Evolutionary conservation across 2,888 invertebrate species (phyloP).

Genomic region (Pogonocherus hispidulus): DNA sequence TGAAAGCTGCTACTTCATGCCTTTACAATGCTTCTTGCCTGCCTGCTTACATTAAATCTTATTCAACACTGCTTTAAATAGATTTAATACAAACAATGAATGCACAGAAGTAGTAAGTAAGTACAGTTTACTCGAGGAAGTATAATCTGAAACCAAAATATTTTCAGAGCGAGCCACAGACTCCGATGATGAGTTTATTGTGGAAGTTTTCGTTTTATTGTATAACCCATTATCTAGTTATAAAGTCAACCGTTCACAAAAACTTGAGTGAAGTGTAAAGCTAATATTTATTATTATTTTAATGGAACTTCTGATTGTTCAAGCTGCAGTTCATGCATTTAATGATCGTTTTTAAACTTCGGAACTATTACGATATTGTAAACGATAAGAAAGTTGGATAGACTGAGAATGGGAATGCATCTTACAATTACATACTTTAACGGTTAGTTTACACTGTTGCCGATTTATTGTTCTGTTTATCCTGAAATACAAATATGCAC

Average conservation of each 20-base stretch:
- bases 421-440: too few relatives aligned
- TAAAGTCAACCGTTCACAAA: not conserved
- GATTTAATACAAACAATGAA: not conserved
- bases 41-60: not conserved
- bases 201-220: not conserved
- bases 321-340: too few relatives aligned
- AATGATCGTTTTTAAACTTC: too few relatives aligned
- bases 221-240: not conserved
- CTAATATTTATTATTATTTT: not conserved
- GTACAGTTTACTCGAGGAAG: not conserved
- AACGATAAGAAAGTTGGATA: too few relatives aligned
- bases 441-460: too few relatives aligned
- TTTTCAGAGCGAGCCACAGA: not conserved
- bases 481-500: too few relatives aligned
- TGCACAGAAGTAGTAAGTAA: not conserved
- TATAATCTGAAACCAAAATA: conserved; percentile 1
- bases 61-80: not conserved
- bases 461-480: too few relatives aligned
- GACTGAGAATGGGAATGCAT: too few relatives aligned
- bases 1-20: not conserved
- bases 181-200: not conserved
- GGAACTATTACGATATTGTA: too few relatives aligned
- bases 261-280: not conserved
- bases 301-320: too few relatives aligned
- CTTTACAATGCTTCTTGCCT: not conserved